Evolutionary conservation across 2,797 vertebrate genomes (phyloP), one percentile per base, ranked within the genome.

Genomic region (Schizopygopsis pylzovi): DNA sequence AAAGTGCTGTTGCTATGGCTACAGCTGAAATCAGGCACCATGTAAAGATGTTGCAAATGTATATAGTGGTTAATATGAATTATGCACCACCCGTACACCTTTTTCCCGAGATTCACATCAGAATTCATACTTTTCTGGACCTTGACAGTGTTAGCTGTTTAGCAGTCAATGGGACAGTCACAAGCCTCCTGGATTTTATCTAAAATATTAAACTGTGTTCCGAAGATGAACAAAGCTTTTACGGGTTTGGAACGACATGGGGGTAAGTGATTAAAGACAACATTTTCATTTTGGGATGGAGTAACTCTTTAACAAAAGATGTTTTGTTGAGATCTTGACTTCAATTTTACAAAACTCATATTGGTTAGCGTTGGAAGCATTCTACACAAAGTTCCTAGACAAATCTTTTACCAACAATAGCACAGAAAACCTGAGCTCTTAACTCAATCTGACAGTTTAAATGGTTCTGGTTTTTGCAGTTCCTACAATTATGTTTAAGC

Each of bases 1-100:
- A 67, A 73, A 37, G 37, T 70, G 75, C 37, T 68, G 86, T 87
- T 87, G 45, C 86, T 76, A 84, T 87, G 78, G 77, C 33, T 84
- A 87, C 77, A 75, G 45, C 25, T 84, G 20, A 87, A 84, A 67
- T 81, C 54, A 84, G 47, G 70, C 22, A 22, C 33, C 47, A 68
- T 56, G 70, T 84, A 70, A 39, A 75, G 56, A 75, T 22, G 47
- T 15, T 52, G 56, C 45, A 75, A 75, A 81, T 54, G 33, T 80
- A 63, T 79, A 20, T 18, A 43, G 37, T n/a, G 20, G 56, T 54
- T 82, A 78, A 49, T 83, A 80, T 37, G 54, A 13, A 80, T 56
- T 87, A 45, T 54, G 20, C 25, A 79, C 18, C 33, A 33, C 33
- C n/a, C 6, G n/a, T 83, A 43, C 6, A 67, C 18, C 22, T 63